These are phyloP conservation scores for Biston betularia DNA, from an alignment of 2,888 invertebrate species.

Conservation along the genomic window DNA sequence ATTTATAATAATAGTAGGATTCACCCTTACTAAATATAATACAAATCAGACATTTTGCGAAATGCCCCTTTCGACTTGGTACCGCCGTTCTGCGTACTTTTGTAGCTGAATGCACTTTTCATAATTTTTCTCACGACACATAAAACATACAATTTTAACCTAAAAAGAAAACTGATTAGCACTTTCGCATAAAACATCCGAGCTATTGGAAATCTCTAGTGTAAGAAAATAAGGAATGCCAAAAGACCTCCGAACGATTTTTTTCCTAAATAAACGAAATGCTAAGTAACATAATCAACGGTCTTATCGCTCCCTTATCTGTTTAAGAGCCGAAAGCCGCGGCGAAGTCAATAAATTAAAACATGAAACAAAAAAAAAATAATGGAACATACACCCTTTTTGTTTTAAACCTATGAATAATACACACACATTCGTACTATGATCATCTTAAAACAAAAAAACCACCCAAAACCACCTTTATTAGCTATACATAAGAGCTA, in stretches of 20 bases:
- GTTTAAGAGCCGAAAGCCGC: constrained; percentile 12
- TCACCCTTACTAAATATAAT: too few species aligned
- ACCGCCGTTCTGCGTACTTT: too few species aligned
- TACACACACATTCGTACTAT: constrained; percentile 47
- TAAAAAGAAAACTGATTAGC: too few species aligned
- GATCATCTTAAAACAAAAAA: constrained; percentile 40
- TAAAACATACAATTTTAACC: too few species aligned
- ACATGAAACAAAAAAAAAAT: constrained; percentile 50
- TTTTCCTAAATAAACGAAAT: neutral
- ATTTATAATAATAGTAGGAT: too few species aligned
- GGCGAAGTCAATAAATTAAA: constrained; percentile 52
- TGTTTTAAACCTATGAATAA: constrained; percentile 55
- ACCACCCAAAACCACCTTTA: constrained; percentile 41
- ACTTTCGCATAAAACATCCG: neutral
- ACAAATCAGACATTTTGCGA: too few species aligned
- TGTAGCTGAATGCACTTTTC: too few species aligned
- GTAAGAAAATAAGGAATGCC: neutral
- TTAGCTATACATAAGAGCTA: constrained; percentile 31
- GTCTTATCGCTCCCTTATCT: constrained; percentile 7
- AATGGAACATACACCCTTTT: constrained; percentile 56
- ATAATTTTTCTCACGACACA: too few species aligned
- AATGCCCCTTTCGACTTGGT: too few species aligned
- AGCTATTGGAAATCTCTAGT: neutral
- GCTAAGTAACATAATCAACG: neutral
- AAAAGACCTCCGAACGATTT: too few species aligned